Conservation (phyloP, 2,888 invertebrate genomes). For the Cosmopolites sordidus region DNA sequence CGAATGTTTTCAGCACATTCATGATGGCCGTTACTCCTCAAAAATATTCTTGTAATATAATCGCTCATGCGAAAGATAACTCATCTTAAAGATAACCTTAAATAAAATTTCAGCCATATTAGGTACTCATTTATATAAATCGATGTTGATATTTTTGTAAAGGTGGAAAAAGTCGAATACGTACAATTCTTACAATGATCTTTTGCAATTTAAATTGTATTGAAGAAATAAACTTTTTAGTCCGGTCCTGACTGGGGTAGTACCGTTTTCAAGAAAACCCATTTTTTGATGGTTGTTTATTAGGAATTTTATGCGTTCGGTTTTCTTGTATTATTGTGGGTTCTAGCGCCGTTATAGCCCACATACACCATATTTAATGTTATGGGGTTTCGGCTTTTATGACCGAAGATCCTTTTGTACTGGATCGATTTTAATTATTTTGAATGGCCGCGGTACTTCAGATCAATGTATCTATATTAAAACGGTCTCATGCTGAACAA, state of each 20-base stretch:
- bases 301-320: conserved; percentile 20
- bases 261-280: neutral
- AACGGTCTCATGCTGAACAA: no score
- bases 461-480: neutral
- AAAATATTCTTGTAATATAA: no score
- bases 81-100: no score
- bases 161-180: no score
- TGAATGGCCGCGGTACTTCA: neutral
- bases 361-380: conserved; percentile 12
- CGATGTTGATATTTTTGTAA: no score
- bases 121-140: no score
- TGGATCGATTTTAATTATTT: conserved; percentile 10
- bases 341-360: conserved; percentile 13
- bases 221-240: neutral
- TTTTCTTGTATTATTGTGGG: conserved; percentile 11
- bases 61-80: no score
- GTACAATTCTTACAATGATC: no score
- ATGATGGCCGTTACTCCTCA: no score
- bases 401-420: conserved; percentile 14
- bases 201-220: no score
- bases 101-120: no score
- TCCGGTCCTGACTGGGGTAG: neutral
- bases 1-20: no score
- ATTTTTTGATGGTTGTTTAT: conserved; percentile 22
- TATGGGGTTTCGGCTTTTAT: conserved; percentile 10